These are phyloP conservation scores for Neoniphon sammara DNA, from an alignment of 2,797 vertebrate species.

Conservation along the genomic window DNA sequence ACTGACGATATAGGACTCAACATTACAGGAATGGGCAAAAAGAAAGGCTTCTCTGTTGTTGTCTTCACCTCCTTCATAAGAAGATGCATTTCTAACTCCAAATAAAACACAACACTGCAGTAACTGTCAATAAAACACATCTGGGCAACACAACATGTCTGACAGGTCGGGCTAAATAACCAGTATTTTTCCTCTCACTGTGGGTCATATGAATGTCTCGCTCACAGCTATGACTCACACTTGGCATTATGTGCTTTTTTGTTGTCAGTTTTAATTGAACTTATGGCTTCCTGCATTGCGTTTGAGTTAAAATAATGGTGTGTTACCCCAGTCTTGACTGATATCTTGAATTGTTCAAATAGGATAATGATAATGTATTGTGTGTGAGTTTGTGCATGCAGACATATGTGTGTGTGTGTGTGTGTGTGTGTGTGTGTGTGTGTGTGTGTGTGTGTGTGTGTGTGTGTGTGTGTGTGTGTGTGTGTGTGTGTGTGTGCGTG, in stretches of 20 bases:
- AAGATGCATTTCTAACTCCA: background rate
- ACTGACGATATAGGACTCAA: conserved; percentile 6
- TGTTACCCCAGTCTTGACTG: conserved; percentile 17
- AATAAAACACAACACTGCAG: background rate
- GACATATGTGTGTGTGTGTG: conserved; percentile 1
- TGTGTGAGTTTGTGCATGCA: background rate
- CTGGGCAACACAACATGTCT: conserved; percentile 20
- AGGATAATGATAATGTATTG: conserved; percentile 38
- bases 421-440: conserved; percentile 7
- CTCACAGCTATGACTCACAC: conserved; percentile 32
- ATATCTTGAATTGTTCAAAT: conserved; percentile 29
- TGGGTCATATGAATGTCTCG: conserved; percentile 3
- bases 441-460: conserved; percentile 6
- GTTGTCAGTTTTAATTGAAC: conserved; percentile 33
- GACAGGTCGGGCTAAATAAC: conserved; percentile 20
- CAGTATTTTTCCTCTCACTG: conserved; percentile 18
- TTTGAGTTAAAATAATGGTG: conserved; percentile 15
- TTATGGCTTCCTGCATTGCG: conserved; percentile 18
- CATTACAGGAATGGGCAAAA: conserved; percentile 4
- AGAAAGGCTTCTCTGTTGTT: conserved; percentile 6
- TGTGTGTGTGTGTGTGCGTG: conserved; percentile 12
- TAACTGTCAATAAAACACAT: conserved; percentile 14
- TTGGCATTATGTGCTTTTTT: conserved; percentile 30
- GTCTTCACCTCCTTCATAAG: background rate
- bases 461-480: conserved; percentile 6